Conservation (phyloP, 2,113 vertebrate species). For the Cyphotilapia sp. region DNA sequence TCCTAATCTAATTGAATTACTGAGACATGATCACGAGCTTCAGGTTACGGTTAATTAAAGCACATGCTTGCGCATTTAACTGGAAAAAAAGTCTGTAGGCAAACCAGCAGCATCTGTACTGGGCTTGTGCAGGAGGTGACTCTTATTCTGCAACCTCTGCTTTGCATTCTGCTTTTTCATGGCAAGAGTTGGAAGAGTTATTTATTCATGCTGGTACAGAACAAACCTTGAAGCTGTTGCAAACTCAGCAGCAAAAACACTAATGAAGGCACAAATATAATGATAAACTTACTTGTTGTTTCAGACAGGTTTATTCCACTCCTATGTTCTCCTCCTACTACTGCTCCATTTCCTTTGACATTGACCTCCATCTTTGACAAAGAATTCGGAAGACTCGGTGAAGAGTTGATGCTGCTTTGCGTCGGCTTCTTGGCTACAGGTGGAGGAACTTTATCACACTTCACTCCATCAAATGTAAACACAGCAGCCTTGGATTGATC, state of each 20-base stretch:
- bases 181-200: neutral
- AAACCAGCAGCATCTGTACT: neutral
- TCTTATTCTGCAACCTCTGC: neutral
- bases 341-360: constrained; percentile 42
- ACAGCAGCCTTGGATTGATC: constrained; percentile 63
- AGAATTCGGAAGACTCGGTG: neutral
- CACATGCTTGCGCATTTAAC: constrained; percentile 2
- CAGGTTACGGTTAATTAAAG: neutral
- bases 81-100: neutral
- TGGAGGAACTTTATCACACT: constrained; percentile 81
- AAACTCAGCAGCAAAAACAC: neutral
- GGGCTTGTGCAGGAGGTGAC: neutral
- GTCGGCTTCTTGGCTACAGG: constrained; percentile 89
- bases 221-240: neutral
- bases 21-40: constrained; percentile 27
- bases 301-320: constrained; percentile 35
- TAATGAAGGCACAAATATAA: neutral
- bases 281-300: constrained; percentile 53
- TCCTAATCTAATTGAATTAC: constrained; percentile 15
- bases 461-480: constrained; percentile 57
- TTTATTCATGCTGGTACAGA: neutral
- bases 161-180: constrained; percentile 13
- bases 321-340: constrained; percentile 24
- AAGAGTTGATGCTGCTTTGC: constrained; percentile 26
- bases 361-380: neutral